Conservation (phyloP, 1,140 invertebrate genomes). For the Euura saliciscinereae region DNA sequence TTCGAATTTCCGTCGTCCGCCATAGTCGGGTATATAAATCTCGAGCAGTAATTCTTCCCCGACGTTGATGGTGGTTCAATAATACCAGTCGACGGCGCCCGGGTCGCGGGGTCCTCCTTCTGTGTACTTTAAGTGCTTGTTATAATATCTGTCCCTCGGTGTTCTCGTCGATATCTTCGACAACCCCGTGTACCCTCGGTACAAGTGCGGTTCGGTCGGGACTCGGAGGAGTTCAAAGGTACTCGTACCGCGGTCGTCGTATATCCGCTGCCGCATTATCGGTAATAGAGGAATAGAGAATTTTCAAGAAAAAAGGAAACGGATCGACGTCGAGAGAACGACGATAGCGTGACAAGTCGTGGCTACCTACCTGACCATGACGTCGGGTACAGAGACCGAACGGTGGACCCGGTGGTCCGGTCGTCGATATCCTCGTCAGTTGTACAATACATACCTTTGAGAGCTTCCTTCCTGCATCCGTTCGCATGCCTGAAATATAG, state of each 20-base stretch:
- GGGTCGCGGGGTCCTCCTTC: background rate
- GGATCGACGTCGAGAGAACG: too few species aligned
- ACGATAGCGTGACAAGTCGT: background rate
- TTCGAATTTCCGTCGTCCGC: too few species aligned
- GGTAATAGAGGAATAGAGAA: too few species aligned
- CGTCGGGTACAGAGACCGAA: too few species aligned
- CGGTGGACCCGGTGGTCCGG: background rate
- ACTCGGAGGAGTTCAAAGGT: background rate
- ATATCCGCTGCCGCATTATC: too few species aligned
- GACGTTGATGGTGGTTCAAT: background rate
- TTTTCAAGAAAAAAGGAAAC: too few species aligned
- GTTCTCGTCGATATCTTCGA: background rate
- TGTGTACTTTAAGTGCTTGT: background rate
- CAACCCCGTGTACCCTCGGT: background rate
- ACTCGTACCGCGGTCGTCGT: too few species aligned
- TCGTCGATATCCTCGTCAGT: background rate
- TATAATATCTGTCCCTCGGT: too few species aligned
- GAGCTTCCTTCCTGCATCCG: background rate
- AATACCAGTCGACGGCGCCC: background rate
- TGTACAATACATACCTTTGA: background rate
- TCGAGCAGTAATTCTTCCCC: too few species aligned
- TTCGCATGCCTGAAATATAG: background rate
- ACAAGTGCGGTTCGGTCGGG: background rate
- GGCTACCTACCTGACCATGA: background rate
- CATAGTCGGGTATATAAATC: too few species aligned